A percentile compares a stretch with the other conserved stretches of the same genome.
phyloP scores from a whole-genome alignment of 1,140 invertebrate species.

The Drosophila setifemur region DNA sequence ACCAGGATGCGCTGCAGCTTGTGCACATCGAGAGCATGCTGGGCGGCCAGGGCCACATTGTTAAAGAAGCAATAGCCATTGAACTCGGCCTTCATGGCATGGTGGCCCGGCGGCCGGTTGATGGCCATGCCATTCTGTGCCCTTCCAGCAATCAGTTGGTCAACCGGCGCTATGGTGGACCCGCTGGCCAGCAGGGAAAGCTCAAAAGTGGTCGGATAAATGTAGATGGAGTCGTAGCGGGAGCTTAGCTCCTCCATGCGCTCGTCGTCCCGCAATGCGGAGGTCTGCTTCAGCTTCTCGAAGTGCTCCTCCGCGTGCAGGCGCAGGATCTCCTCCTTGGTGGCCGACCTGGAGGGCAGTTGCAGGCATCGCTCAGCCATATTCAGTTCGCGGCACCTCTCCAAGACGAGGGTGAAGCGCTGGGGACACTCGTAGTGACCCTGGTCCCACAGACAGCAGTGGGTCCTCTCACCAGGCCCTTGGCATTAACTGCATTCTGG shows the following conservation, averaged over 20 bases:
- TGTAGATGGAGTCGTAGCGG: slow-evolving; percentile 92
- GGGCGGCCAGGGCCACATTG: too few relatives aligned
- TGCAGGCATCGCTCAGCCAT: slow-evolving; percentile 88
- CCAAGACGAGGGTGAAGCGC: slow-evolving; percentile 87
- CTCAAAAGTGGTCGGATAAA: too few relatives aligned
- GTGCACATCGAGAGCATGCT: too few relatives aligned
- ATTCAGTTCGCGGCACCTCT: slow-evolving; percentile 89
- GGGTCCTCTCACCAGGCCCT: slow-evolving; percentile 83
- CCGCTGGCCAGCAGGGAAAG: too few relatives aligned
- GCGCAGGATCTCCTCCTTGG: slow-evolving; percentile 87
- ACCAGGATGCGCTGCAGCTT: too few relatives aligned
- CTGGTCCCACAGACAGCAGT: slow-evolving; percentile 91
- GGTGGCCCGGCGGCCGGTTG: too few relatives aligned
- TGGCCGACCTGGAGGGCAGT: slow-evolving; percentile 86
- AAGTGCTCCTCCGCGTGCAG: slow-evolving; percentile 87
- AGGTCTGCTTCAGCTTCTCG: slow-evolving; percentile 87
- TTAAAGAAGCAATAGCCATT: too few relatives aligned
- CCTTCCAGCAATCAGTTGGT: too few relatives aligned
- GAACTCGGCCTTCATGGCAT: too few relatives aligned
- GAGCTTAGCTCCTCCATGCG: slow-evolving; percentile 89
- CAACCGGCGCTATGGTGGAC: too few relatives aligned
- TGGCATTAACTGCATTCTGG: slow-evolving; percentile 86
- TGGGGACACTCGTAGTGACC: slow-evolving; percentile 92
- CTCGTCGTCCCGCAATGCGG: slow-evolving; percentile 84
- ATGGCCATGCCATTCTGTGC: too few relatives aligned